These are phyloP conservation scores for Apaloderma vittatum DNA, from an alignment of 2,113 vertebrate genomes.

Conservation along the genomic window DNA sequence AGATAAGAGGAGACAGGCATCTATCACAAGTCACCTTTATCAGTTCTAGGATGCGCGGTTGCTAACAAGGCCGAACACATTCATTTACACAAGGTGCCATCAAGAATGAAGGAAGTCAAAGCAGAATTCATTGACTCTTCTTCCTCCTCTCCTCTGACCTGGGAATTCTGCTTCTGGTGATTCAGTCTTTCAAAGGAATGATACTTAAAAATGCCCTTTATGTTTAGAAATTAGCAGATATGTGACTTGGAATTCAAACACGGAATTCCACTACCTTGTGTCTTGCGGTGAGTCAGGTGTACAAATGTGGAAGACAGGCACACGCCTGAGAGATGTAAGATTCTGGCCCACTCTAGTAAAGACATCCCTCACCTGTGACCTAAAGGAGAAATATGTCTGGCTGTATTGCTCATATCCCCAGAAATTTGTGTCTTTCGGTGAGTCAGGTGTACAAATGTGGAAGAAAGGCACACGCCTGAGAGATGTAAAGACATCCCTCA, in stretches of 20 bases:
- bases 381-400: background rate
- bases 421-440: background rate
- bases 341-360: background rate
- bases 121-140: background rate
- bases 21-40: slow-evolving; percentile 18
- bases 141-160: background rate
- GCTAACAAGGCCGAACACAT: background rate
- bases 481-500: background rate
- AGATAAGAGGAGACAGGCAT: slow-evolving; percentile 39
- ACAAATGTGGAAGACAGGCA: background rate
- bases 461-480: background rate
- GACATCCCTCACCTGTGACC: background rate
- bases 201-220: background rate
- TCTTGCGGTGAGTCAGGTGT: background rate
- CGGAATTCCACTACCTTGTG: background rate
- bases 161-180: background rate
- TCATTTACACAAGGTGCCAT: background rate
- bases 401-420: background rate
- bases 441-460: background rate
- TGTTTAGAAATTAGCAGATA: background rate
- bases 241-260: background rate
- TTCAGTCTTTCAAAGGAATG: background rate
- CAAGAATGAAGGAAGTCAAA: background rate
- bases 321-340: background rate
- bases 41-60: background rate